Evolutionary conservation across 1,140 invertebrate species (phyloP).

Genomic region (Bombus vancouverensis): DNA sequence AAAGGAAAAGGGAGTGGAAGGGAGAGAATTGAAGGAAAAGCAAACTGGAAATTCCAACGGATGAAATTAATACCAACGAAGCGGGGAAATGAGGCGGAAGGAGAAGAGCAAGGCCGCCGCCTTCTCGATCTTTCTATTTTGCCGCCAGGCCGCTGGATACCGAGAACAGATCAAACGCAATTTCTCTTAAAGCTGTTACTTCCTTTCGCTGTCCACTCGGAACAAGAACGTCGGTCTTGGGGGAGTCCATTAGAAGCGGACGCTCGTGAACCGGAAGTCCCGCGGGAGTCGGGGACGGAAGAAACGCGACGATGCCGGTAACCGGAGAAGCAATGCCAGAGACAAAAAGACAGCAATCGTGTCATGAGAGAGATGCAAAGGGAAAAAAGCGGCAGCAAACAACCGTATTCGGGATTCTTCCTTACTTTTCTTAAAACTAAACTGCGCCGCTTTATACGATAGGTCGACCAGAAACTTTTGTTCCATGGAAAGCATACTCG

Average conservation of each 20-base stretch:
- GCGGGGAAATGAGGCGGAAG: slow-evolving; percentile 23
- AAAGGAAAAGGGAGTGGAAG: neutral
- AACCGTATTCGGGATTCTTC: slow-evolving; percentile 15
- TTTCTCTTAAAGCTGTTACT: slow-evolving; percentile 72
- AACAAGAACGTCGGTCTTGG: slow-evolving; percentile 58
- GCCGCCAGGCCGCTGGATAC: neutral
- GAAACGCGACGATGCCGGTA: slow-evolving; percentile 42
- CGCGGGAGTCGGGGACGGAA: slow-evolving; percentile 58
- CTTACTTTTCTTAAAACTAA: neutral
- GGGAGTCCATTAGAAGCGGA: slow-evolving; percentile 68
- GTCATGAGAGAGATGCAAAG: neutral
- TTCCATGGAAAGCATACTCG: neutral
- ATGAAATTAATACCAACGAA: slow-evolving; percentile 60
- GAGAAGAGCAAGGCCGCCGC: neutral
- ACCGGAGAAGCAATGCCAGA: slow-evolving; percentile 35
- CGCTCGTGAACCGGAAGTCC: slow-evolving; percentile 70
- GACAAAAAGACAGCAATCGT: slow-evolving; percentile 29
- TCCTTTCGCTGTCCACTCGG: slow-evolving; percentile 58
- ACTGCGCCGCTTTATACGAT: neutral
- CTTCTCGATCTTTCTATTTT: slow-evolving; percentile 15
- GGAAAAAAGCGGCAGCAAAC: slow-evolving; percentile 36
- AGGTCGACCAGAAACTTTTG: neutral
- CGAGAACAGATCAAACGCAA: slow-evolving; percentile 69
- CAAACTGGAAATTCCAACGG: slow-evolving; percentile 43
- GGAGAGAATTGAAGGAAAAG: neutral